Conservation (phyloP, 2,113 vertebrate genomes). For the Ceyx melanurus region DNA sequence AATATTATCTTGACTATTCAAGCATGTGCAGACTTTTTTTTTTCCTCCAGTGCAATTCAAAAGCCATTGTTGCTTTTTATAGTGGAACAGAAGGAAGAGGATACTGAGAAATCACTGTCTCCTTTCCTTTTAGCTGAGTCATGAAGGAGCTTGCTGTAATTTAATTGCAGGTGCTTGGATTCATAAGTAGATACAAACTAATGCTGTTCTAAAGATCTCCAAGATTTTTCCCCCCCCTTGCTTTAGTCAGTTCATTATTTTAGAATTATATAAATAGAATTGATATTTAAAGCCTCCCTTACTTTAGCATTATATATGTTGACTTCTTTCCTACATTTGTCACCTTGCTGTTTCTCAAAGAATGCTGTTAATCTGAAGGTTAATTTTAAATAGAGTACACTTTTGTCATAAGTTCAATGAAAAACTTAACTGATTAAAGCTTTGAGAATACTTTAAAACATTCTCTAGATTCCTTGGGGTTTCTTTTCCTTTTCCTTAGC, state of each 20-base stretch:
- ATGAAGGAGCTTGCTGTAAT: slow-evolving; percentile 44
- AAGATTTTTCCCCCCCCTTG: not conserved
- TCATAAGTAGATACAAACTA: slow-evolving; percentile 28
- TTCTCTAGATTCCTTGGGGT: slow-evolving; percentile 56
- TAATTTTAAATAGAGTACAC: not conserved
- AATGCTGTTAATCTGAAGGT: not conserved
- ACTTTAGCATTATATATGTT: not conserved
- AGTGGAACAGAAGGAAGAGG: slow-evolving; percentile 17
- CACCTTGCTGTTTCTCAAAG: not conserved
- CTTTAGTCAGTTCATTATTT: slow-evolving; percentile 10
- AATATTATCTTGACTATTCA: not conserved
- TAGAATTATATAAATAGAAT: not conserved
- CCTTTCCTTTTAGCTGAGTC: slow-evolving; percentile 58
- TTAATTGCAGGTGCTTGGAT: slow-evolving; percentile 50
- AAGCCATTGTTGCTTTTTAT: slow-evolving; percentile 10
- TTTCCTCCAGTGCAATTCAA: not conserved
- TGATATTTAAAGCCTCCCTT: slow-evolving; percentile 10
- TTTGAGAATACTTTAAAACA: slow-evolving; percentile 2
- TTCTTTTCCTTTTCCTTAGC: slow-evolving; percentile 51
- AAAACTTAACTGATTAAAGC: not conserved
- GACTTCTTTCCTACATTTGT: not conserved
- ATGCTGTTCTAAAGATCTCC: not conserved
- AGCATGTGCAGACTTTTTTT: not conserved
- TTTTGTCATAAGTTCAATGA: not conserved
- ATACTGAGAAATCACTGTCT: slow-evolving; percentile 11